Conservation (phyloP, 2,797 vertebrate genomes). For the Geotria australis region DNA sequence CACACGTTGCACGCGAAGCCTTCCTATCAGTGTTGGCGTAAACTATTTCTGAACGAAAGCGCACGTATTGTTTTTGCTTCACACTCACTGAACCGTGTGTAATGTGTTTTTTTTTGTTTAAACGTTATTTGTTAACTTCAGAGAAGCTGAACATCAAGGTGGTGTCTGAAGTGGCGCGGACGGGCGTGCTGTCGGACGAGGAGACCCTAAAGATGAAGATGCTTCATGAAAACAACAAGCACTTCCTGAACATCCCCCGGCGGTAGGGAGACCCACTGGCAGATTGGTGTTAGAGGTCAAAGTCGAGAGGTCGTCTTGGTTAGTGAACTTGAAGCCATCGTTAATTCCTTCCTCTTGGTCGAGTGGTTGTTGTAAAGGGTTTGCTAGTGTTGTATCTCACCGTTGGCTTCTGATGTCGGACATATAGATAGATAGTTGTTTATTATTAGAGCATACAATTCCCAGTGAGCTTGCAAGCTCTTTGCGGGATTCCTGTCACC, state of each 20-base stretch:
- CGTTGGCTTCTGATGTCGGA: background rate
- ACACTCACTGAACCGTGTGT: too few species aligned
- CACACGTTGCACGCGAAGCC: background rate
- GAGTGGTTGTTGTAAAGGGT: background rate
- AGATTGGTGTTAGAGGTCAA: too few species aligned
- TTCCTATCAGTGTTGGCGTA: too few species aligned
- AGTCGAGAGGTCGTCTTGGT: too few species aligned
- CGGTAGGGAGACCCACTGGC: conserved; percentile 13
- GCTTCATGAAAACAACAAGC: conserved; percentile 47
- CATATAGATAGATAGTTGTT: too few species aligned
- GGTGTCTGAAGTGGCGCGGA: conserved; percentile 32
- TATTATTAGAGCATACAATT: too few species aligned
- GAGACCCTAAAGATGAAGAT: conserved; percentile 29
- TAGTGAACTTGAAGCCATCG: too few species aligned
- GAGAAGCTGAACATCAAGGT: conserved; percentile 74
- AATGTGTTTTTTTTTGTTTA: background rate
- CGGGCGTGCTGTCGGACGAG: conserved; percentile 31
- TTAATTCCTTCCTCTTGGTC: too few species aligned
- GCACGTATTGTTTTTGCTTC: too few species aligned
- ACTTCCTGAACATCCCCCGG: conserved; percentile 50
- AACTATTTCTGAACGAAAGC: too few species aligned
- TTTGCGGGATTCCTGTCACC: too few species aligned
- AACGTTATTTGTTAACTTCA: conserved; percentile 6
- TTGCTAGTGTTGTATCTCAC: background rate
- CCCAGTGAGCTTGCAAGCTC: too few species aligned